A percentile compares a stretch with the other conserved stretches of the same genome.
Evolutionary conservation across 2,113 vertebrate species (phyloP).

Genomic region (Hippopotamus amphibius): DNA sequence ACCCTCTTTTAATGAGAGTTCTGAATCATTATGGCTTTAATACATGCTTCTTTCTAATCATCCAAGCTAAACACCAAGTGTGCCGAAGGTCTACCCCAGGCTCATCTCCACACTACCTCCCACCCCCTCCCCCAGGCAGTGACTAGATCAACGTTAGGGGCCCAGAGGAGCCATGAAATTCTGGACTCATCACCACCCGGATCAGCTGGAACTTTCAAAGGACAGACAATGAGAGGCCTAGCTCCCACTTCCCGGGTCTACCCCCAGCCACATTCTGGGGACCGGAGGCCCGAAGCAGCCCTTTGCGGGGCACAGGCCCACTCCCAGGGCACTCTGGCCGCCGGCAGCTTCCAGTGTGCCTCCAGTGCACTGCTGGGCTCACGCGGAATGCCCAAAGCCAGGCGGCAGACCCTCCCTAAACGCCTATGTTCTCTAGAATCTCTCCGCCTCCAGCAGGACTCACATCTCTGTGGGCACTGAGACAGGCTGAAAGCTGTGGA

Average conservation of each 20-base stretch:
- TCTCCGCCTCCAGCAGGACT: background rate
- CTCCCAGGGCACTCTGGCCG: too few relatives aligned
- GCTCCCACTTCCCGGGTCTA: background rate
- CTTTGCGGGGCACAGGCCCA: background rate
- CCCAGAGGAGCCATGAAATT: rapidly evolving
- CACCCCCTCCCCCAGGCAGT: background rate
- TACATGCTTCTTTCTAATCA: rapidly evolving
- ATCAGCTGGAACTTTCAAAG: background rate
- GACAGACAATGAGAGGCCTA: too few relatives aligned
- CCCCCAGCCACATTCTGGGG: background rate
- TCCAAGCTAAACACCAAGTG: too few relatives aligned
- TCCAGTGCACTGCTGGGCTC: too few relatives aligned
- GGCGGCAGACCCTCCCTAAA: background rate
- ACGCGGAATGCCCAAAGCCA: background rate
- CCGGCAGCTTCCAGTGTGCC: rapidly evolving
- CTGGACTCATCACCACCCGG: background rate
- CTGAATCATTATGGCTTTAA: too few relatives aligned
- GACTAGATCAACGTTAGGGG: rapidly evolving
- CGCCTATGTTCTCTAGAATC: background rate
- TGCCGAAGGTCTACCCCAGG: rapidly evolving
- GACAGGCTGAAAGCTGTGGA: background rate
- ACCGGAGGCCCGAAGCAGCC: background rate
- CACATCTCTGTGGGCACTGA: background rate
- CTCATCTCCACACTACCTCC: rapidly evolving
- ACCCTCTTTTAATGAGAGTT: rapidly evolving